Conservation (phyloP, 2,888 invertebrate species). For the Plagiodera versicolora region DNA sequence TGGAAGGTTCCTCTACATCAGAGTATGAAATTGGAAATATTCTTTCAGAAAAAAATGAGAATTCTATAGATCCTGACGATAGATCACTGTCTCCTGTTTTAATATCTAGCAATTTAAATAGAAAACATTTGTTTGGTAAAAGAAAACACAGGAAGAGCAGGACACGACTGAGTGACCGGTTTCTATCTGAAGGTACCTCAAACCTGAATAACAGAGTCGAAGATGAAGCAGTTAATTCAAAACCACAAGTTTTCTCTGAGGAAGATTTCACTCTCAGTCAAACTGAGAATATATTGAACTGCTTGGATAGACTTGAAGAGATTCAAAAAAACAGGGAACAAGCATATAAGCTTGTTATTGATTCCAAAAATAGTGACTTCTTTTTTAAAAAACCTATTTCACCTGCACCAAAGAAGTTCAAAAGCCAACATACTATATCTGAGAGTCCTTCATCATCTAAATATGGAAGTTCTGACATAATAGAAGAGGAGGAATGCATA, state of each 20-base stretch:
- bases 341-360: slow-evolving; percentile 19
- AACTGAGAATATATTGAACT: slow-evolving; percentile 25
- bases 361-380: slow-evolving; percentile 21
- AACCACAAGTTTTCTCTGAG: slow-evolving; percentile 15
- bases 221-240: slow-evolving; percentile 1
- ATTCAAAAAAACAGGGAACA: slow-evolving; percentile 29
- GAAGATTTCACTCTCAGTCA: slow-evolving; percentile 19
- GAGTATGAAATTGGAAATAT: slow-evolving; percentile 19
- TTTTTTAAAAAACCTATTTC: slow-evolving; percentile 37
- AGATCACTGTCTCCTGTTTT: slow-evolving; percentile 43
- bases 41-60: slow-evolving; percentile 7
- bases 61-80: slow-evolving; percentile 16
- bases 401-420: slow-evolving; percentile 21
- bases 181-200: background rate
- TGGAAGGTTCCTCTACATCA: background rate
- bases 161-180: slow-evolving; percentile 22
- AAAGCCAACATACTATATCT: background rate
- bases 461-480: background rate
- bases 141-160: slow-evolving; percentile 20
- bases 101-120: slow-evolving; percentile 31
- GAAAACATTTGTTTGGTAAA: slow-evolving; percentile 22
- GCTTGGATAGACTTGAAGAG: slow-evolving; percentile 34
- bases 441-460: background rate
- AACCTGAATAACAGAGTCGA: background rate
- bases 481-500: slow-evolving; percentile 5